Conservation (phyloP, 92 coral and sea anemone species). For the Blastomussa wellsi region DNA sequence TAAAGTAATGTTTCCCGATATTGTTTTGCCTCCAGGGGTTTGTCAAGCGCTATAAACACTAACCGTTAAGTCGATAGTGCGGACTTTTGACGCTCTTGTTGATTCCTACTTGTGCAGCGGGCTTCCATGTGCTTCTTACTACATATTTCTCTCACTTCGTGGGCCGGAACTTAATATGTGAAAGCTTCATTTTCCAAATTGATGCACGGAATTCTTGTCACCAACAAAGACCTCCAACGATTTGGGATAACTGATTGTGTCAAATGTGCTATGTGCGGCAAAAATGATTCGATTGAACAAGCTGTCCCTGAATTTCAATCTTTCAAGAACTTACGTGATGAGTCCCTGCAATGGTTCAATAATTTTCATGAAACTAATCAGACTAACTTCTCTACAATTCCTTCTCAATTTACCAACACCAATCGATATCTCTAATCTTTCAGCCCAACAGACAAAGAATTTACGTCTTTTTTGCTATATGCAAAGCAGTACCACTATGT, state of each 20-base stretch:
- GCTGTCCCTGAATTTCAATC: not conserved
- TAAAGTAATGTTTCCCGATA: no score
- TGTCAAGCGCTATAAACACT: no score
- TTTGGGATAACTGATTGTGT: not conserved
- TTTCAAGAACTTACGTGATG: not conserved
- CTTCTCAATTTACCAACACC: not conserved
- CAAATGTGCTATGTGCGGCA: not conserved
- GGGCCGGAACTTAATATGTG: no score
- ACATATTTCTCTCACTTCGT: no score
- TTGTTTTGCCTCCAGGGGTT: no score
- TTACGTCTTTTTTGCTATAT: no score
- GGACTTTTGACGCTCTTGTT: no score
- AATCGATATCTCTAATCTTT: not conserved
- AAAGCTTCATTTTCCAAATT: no score
- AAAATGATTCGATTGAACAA: not conserved
- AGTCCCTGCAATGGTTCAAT: not conserved
- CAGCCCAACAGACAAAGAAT: not conserved
- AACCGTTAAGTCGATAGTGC: no score
- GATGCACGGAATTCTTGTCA: not conserved
- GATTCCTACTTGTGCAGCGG: no score
- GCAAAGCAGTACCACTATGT: no score
- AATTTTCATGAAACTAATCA: not conserved
- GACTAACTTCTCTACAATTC: not conserved
- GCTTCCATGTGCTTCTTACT: no score
- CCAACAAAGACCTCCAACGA: not conserved